A percentile compares a stretch with the other conserved stretches of the same genome.
Evolutionary conservation across 2,113 vertebrate genomes (phyloP).

Genomic region (Bothrops jararaca): DNA sequence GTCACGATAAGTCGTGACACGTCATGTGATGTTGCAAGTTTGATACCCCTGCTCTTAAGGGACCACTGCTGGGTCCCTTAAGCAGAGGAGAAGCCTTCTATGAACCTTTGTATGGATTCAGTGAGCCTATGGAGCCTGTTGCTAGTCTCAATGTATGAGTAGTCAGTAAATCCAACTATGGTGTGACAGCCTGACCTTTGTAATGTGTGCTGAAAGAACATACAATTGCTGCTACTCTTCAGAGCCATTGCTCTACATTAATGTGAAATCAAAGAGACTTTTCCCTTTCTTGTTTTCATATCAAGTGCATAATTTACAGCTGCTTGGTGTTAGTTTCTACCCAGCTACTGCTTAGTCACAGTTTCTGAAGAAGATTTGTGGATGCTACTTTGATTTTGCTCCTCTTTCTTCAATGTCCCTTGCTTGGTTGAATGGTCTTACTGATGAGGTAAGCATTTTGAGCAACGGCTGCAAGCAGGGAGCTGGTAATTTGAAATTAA

Average conservation of each 20-base stretch:
- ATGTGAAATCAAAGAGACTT: constrained; percentile 21
- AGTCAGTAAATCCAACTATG: constrained; percentile 4
- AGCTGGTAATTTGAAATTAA: constrained; percentile 25
- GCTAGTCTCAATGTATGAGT: constrained; percentile 23
- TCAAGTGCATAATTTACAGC: constrained; percentile 26
- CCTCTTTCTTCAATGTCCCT: neutral
- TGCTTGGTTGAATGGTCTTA: neutral
- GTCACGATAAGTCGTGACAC: too few relatives aligned
- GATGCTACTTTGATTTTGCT: constrained; percentile 2
- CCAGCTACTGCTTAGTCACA: neutral
- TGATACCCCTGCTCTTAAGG: neutral
- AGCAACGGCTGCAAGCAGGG: neutral
- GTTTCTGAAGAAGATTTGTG: constrained; percentile 14
- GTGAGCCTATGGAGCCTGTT: neutral
- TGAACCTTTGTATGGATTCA: neutral
- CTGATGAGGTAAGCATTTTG: constrained; percentile 31
- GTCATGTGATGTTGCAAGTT: too few relatives aligned
- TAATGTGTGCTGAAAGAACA: neutral
- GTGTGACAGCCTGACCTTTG: neutral
- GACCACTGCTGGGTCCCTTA: neutral
- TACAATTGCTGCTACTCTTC: constrained; percentile 7
- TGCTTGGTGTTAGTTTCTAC: constrained; percentile 26
- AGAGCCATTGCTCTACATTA: neutral
- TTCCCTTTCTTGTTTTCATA: neutral
- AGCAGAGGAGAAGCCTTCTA: neutral